A percentile compares a stretch with the other conserved stretches of the same genome.
Evolutionary conservation across 1,140 invertebrate species (phyloP).

Genomic region (Zaprionus kolodkinae): DNA sequence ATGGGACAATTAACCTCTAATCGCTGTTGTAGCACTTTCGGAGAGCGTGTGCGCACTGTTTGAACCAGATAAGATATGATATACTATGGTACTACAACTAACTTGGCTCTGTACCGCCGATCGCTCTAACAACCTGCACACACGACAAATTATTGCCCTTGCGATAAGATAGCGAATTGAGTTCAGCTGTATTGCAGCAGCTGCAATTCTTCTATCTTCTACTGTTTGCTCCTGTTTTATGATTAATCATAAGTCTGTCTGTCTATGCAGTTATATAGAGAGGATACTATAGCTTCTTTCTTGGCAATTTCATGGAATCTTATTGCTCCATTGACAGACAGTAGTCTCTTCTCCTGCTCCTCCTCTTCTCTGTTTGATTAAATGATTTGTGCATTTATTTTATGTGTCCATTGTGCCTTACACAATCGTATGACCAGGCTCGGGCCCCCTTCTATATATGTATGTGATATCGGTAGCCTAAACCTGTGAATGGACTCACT

Average conservation of each 20-base stretch:
- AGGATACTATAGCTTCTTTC: slow-evolving; percentile 17
- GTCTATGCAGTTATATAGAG: not conserved
- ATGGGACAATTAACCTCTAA: slow-evolving; percentile 56
- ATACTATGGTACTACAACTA: not conserved
- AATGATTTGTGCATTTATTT: slow-evolving; percentile 61
- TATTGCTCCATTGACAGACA: slow-evolving; percentile 39
- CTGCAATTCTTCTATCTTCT: slow-evolving; percentile 18
- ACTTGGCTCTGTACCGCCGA: slow-evolving; percentile 6
- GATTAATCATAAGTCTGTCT: slow-evolving; percentile 45
- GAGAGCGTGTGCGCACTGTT: slow-evolving; percentile 1
- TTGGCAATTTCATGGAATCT: slow-evolving; percentile 61
- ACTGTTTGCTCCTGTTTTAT: slow-evolving; percentile 1
- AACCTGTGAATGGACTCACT: slow-evolving; percentile 44
- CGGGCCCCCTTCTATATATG: slow-evolving; percentile 19
- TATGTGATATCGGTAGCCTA: slow-evolving; percentile 9
- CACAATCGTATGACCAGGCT: slow-evolving; percentile 50
- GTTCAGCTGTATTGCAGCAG: slow-evolving; percentile 17
- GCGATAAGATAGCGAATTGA: slow-evolving; percentile 61
- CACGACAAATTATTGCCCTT: slow-evolving; percentile 63
- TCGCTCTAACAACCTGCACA: slow-evolving; percentile 34
- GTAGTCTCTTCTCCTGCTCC: slow-evolving; percentile 6
- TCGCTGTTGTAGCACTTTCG: slow-evolving; percentile 68
- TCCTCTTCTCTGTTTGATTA: slow-evolving; percentile 50
- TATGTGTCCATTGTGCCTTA: not conserved
- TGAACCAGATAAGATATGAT: slow-evolving; percentile 51